Base-by-base conservation (phyloP, 2,113 vertebrate genomes). In the Gobio gobio region DNA sequence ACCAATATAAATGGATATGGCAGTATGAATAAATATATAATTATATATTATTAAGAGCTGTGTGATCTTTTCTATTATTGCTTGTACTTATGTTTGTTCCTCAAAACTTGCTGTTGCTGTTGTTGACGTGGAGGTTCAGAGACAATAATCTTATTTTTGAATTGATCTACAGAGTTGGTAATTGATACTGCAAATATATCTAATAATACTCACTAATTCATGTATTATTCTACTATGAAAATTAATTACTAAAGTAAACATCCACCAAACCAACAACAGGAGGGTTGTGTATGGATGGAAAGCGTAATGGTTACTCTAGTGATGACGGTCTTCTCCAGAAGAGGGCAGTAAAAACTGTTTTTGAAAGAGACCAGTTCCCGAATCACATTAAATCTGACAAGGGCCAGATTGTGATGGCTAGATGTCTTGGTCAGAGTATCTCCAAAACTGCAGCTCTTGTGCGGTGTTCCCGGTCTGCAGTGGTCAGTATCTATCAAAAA, bases 11-110 rank as follows among this genome's bases (percentile, higher is more conserved):
- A 94, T 94, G 90, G 94, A 93, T 91, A 94, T 92, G 93, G 94
- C 93, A 87, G 91, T 94, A 95, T 93, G 91, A 94, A 94, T 95
- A 95, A 95, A 95, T 94, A 94, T 95, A 95, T 95, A 94, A 93
- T 92, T 95, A 94, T 95, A 95, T 95, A 95, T 95, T 95, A 94
- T 95, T 95, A 94, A 94, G 84, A 90, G 78, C 75, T 83, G 91
- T 88, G 72, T 90, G 75, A 78, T 29, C 82, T 86, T 73, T 82
- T 70, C 33, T 74, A 14, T 72, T 63, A 45, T 36, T 66, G 63
- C 54, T 24, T 58, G 54, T n/a, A 40, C 10, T 10, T 40, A 24
- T 59, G 51, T 78, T 12, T 59, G 58, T 64, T 24, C 58, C 14
- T 54, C 24, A 54, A 45, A 12, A 33, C 14, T 29, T 51, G 29